Percentiles rank a stretch among this genome's conserved stretches.
phyloP scores from a whole-genome alignment of 2,113 vertebrate genomes.

The Nipponia nippon region DNA sequence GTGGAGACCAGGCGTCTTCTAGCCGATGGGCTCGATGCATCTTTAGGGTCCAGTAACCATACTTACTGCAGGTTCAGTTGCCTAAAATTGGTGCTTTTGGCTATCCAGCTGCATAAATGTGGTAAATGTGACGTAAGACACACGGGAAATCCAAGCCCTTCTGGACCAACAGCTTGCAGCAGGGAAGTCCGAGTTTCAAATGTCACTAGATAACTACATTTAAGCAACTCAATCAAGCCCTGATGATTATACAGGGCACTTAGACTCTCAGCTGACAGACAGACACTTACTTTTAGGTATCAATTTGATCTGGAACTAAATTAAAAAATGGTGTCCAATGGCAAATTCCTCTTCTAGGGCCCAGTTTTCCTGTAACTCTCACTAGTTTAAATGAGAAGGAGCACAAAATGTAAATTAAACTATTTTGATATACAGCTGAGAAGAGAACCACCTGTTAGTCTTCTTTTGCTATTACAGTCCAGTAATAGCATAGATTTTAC shows the following conservation, averaged over 20 bases:
- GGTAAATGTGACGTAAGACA: background rate
- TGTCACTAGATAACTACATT: background rate
- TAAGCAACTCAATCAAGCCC: background rate
- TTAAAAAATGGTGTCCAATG: background rate
- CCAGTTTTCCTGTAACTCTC: background rate
- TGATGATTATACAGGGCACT: background rate
- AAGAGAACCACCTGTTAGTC: background rate
- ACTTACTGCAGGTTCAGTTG: background rate
- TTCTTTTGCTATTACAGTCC: background rate
- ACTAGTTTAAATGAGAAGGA: background rate
- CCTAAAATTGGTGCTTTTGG: background rate
- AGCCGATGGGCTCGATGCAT: rapidly evolving
- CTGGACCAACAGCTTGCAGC: background rate
- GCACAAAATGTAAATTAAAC: background rate
- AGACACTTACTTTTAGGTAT: background rate
- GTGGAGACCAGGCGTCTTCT: background rate
- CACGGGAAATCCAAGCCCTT: background rate
- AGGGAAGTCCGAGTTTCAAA: background rate
- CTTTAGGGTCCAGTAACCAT: background rate
- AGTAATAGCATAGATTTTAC: background rate
- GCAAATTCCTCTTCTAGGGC: background rate
- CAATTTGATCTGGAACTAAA: background rate
- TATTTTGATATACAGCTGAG: background rate
- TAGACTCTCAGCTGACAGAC: background rate
- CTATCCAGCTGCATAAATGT: background rate